Evolutionary conservation across 2,113 vertebrate genomes (phyloP).

Genomic region (Anguilla rostrata): DNA sequence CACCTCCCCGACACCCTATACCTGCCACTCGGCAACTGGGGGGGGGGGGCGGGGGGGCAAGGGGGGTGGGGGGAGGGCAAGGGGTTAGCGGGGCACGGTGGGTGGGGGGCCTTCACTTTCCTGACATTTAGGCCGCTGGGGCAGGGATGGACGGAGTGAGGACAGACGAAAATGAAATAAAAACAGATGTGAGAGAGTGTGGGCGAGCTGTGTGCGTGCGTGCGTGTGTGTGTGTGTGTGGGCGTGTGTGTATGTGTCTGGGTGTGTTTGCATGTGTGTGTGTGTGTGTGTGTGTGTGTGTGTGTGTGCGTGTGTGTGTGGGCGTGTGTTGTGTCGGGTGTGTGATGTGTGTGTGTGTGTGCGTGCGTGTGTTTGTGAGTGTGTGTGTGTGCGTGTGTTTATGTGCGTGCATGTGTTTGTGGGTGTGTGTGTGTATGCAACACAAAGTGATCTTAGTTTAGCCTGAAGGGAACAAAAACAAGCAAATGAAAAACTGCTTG

Average conservation of each 20-base stretch:
- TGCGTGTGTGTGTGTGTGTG: not conserved
- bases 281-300: constrained; percentile 23
- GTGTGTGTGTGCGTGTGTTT: not conserved
- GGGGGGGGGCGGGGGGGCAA: constrained; percentile 47
- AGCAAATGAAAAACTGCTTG: not conserved
- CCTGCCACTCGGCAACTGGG: constrained; percentile 70
- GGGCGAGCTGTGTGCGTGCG: not conserved
- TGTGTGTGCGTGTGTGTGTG: constrained; percentile 4
- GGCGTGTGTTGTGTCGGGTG: constrained; percentile 20
- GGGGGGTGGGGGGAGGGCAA: constrained; percentile 45
- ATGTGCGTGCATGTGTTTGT: not conserved
- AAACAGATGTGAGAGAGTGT: constrained; percentile 49
- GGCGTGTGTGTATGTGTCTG: not conserved
- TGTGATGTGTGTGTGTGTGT: no score
- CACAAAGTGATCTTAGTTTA: not conserved
- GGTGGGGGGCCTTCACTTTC: constrained; percentile 54
- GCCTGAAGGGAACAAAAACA: not conserved
- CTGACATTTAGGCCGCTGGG: constrained; percentile 30
- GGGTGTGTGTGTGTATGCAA: constrained; percentile 7
- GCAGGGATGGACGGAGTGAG: constrained; percentile 61
- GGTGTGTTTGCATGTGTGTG: not conserved
- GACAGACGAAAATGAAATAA: constrained; percentile 52
- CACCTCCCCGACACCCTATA: constrained; percentile 68
- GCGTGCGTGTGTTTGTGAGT: not conserved
- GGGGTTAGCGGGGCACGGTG: constrained; percentile 51